phyloP scores from a whole-genome alignment of 1,140 invertebrate genomes.

The Drosophila sturtevanti region DNA sequence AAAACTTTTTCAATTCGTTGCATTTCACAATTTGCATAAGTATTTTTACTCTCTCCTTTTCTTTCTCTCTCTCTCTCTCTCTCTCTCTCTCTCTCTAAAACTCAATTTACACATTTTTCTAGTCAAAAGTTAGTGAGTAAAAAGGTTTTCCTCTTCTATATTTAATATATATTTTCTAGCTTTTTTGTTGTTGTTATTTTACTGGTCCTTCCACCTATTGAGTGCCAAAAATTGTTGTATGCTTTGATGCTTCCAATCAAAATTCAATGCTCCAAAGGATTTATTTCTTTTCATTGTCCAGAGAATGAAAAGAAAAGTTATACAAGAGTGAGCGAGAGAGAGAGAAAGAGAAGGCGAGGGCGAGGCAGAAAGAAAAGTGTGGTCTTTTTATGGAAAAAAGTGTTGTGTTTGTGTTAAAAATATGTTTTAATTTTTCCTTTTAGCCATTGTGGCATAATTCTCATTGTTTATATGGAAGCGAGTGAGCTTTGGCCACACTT shows the following conservation, averaged over 20 bases:
- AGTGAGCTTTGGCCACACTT: constrained; percentile 36
- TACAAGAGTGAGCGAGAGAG: not conserved
- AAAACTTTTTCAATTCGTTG: constrained; percentile 71
- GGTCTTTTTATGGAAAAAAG: too few relatives aligned
- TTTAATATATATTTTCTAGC: constrained; percentile 1
- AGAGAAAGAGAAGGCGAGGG: too few relatives aligned
- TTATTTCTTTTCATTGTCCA: constrained; percentile 12
- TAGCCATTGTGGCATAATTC: constrained; percentile 14
- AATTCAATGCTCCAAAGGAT: constrained; percentile 61
- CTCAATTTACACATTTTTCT: constrained; percentile 51
- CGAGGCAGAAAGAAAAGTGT: too few relatives aligned
- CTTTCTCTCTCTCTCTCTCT: not conserved
- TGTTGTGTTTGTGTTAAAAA: not conserved
- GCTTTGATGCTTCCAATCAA: constrained; percentile 71
- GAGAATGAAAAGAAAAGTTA: not conserved
- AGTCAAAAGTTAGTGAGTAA: constrained; percentile 32
- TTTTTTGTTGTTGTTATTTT: constrained; percentile 13
- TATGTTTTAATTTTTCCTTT: not conserved
- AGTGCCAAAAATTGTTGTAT: constrained; percentile 49
- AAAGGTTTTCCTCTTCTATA: constrained; percentile 4
- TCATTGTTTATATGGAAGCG: not conserved
- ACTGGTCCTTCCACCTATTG: constrained; percentile 33
- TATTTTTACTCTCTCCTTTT: constrained; percentile 5
- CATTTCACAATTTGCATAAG: constrained; percentile 63
- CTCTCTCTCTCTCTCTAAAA: constrained; percentile 24